A percentile compares a stretch with the other conserved stretches of the same genome.
These are phyloP conservation scores for Merluccius polli DNA, from an alignment of 2,797 vertebrate species.

Conservation along the genomic window DNA sequence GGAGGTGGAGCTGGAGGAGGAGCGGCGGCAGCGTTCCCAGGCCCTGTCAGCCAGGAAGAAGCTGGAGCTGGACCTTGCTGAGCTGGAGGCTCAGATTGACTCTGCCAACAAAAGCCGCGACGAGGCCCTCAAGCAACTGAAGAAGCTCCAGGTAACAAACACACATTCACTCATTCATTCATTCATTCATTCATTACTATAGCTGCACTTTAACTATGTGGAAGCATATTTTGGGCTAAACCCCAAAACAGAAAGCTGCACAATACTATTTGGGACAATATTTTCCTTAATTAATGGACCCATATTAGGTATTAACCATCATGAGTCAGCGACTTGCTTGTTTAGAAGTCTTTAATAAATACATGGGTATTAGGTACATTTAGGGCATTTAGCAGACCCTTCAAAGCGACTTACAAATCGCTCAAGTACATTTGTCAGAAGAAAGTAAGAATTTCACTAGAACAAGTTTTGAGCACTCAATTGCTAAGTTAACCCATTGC, in stretches of 20 bases:
- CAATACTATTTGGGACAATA: neutral
- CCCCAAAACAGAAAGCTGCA: neutral
- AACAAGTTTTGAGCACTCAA: too few relatives aligned
- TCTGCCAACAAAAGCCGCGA: slow-evolving; percentile 86
- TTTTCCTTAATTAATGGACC: neutral
- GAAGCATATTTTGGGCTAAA: neutral
- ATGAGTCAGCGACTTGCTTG: neutral
- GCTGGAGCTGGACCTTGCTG: slow-evolving; percentile 87
- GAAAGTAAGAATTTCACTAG: too few relatives aligned
- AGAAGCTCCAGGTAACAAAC: slow-evolving; percentile 85
- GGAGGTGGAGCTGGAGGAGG: slow-evolving; percentile 92
- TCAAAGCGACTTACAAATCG: too few relatives aligned
- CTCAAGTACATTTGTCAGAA: too few relatives aligned
- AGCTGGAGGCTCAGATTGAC: slow-evolving; percentile 86
- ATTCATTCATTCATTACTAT: neutral
- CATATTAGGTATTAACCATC: neutral
- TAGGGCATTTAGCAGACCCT: too few relatives aligned
- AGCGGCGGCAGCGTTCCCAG: slow-evolving; percentile 83
- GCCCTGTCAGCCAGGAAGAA: slow-evolving; percentile 89
- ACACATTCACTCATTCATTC: neutral
- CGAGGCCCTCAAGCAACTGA: slow-evolving; percentile 92
- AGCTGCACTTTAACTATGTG: neutral
- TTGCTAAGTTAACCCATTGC: too few relatives aligned
- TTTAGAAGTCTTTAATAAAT: neutral
- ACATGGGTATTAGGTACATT: too few relatives aligned